Percentiles rank a stretch among this genome's conserved stretches.
Conservation (phyloP, 1,140 invertebrate genomes). For the Drosophila ambigua region DNA sequence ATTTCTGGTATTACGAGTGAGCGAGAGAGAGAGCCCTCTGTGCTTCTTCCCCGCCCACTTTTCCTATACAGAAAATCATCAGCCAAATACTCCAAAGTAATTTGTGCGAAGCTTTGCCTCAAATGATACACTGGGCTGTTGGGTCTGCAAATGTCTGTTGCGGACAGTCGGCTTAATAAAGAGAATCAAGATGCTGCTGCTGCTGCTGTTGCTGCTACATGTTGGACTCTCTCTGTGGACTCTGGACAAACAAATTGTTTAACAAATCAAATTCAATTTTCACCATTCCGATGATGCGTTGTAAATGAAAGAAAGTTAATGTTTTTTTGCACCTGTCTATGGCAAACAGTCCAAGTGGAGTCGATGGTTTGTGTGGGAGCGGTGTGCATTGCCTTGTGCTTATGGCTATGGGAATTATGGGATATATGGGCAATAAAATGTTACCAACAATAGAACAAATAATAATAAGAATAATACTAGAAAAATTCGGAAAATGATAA, state of each 20-base stretch:
- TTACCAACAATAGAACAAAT: background rate
- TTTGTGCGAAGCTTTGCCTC: conserved; percentile 16
- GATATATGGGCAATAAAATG: too few species aligned
- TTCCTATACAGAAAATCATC: conserved; percentile 21
- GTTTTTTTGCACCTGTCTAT: conserved; percentile 10
- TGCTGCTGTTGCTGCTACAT: background rate
- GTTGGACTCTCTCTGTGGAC: too few species aligned
- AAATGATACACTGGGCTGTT: conserved; percentile 15
- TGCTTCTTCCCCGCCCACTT: background rate
- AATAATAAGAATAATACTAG: background rate
- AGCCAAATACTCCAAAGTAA: conserved; percentile 32
- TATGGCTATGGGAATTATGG: too few species aligned
- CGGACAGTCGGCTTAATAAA: conserved; percentile 51
- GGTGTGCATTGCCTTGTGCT: background rate
- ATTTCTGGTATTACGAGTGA: conserved; percentile 39
- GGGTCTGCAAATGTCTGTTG: conserved; percentile 40
- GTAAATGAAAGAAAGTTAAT: conserved; percentile 16
- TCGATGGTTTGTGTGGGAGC: background rate
- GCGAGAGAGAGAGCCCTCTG: background rate
- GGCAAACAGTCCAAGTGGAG: conserved; percentile 4
- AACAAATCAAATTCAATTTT: conserved; percentile 36
- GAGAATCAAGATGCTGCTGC: conserved; percentile 27
- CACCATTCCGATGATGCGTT: conserved; percentile 14
- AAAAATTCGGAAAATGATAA: too few species aligned
- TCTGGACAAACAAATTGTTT: conserved; percentile 19